Evolutionary conservation across 2,888 invertebrate species (phyloP).

Genomic region (Drosophila rellima): DNA sequence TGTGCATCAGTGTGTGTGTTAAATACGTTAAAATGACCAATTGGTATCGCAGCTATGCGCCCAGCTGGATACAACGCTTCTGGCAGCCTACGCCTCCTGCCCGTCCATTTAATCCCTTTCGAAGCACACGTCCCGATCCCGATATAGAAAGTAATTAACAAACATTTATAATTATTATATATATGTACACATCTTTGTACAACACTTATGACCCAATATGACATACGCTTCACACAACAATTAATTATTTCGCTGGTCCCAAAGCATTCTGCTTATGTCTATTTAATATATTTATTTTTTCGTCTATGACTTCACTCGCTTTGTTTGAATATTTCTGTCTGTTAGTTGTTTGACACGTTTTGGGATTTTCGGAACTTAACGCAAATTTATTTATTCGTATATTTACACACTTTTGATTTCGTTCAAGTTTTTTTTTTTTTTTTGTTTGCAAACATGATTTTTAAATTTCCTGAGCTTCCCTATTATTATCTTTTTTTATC

Average conservation of each 20-base stretch:
- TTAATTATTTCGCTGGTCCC: slow-evolving; percentile 25
- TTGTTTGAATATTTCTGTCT: slow-evolving; percentile 29
- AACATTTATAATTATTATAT: neutral
- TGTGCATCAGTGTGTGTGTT: slow-evolving; percentile 10
- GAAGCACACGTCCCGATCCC: slow-evolving; percentile 72
- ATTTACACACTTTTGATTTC: slow-evolving; percentile 39
- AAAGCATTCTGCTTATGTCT: slow-evolving; percentile 21
- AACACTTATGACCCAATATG: slow-evolving; percentile 24
- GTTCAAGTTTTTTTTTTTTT: neutral
- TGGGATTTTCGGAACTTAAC: slow-evolving; percentile 35
- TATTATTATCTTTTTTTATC: slow-evolving; percentile 14
- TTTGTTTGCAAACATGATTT: slow-evolving; percentile 29
- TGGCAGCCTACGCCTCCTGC: slow-evolving; percentile 66
- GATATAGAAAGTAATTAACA: slow-evolving; percentile 74
- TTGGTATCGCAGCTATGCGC: slow-evolving; percentile 82
- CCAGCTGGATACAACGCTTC: slow-evolving; percentile 83
- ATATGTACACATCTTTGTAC: neutral
- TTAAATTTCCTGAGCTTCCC: slow-evolving; percentile 2
- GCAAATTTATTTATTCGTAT: slow-evolving; percentile 29
- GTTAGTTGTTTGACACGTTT: slow-evolving; percentile 71
- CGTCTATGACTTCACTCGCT: slow-evolving; percentile 66
- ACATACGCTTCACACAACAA: slow-evolving; percentile 17
- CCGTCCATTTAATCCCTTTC: slow-evolving; percentile 78
- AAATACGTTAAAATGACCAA: slow-evolving; percentile 55
- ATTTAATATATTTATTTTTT: slow-evolving; percentile 38